Conservation (phyloP, 2,113 vertebrate species). For the Lonchura striata region DNA sequence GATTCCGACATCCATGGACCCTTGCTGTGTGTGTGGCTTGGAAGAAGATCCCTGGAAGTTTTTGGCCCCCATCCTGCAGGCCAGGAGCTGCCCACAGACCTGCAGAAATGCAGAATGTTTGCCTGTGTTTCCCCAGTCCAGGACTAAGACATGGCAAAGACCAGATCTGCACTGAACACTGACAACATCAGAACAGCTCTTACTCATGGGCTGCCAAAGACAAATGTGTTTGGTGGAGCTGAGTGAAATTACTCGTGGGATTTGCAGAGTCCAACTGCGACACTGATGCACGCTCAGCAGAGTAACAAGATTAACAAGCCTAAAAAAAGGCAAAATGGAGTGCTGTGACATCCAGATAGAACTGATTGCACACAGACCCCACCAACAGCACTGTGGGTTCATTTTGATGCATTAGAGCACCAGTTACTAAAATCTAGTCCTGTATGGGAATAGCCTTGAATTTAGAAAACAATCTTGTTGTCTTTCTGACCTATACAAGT, state of each 20-base stretch:
- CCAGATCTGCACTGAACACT: not conserved
- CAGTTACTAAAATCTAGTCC: not conserved
- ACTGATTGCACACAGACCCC: not conserved
- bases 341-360: not conserved
- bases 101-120: not conserved
- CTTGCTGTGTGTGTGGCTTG: not conserved
- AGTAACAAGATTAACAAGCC: not conserved
- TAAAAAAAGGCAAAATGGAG: not conserved
- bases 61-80: not conserved
- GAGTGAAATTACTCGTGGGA: not conserved
- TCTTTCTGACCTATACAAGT: not conserved
- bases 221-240: not conserved
- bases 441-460: not conserved
- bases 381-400: not conserved
- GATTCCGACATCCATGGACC: too few species aligned
- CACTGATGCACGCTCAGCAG: not conserved
- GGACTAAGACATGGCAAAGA: not conserved
- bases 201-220: not conserved
- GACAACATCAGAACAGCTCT: not conserved
- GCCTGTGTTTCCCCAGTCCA: not conserved
- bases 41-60: not conserved
- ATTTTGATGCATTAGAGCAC: not conserved
- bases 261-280: not conserved
- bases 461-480: not conserved
- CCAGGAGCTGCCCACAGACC: not conserved